A percentile compares a stretch with the other conserved stretches of the same genome.
phyloP scores from a whole-genome alignment of 2,797 vertebrate species.

The Allobates femoralis region DNA sequence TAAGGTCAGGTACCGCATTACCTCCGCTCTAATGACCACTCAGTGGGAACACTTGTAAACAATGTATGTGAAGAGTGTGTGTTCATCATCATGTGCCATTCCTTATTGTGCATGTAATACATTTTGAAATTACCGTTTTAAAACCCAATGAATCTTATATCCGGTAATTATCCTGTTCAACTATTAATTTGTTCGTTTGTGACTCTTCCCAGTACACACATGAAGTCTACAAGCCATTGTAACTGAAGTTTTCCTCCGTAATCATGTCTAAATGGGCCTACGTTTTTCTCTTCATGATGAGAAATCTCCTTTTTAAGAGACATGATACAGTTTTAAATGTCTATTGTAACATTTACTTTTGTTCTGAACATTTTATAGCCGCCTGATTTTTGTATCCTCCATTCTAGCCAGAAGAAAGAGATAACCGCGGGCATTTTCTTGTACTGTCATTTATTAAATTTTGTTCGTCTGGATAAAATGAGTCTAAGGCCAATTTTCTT shows the following conservation, averaged over 20 bases:
- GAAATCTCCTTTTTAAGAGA: background rate
- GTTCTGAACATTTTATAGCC: constrained; percentile 17
- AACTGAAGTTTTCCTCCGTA: background rate
- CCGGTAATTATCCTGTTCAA: too few species aligned
- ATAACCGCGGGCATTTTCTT: constrained; percentile 36
- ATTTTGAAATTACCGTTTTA: too few species aligned
- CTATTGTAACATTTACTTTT: constrained; percentile 10
- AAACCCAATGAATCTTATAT: too few species aligned
- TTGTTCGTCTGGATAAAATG: constrained; percentile 27
- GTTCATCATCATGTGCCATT: too few species aligned
- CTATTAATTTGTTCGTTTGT: background rate
- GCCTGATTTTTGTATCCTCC: constrained; percentile 2
- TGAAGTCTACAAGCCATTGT: background rate
- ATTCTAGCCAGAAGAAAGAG: constrained; percentile 27
- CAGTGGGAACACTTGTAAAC: too few species aligned
- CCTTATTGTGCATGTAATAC: too few species aligned
- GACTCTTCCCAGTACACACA: background rate
- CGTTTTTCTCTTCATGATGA: background rate
- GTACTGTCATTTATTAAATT: constrained; percentile 49
- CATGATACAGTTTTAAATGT: constrained; percentile 20
- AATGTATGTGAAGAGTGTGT: too few species aligned
- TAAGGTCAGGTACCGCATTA: too few species aligned
- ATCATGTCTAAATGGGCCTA: constrained; percentile 7
- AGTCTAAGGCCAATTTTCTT: constrained; percentile 28
- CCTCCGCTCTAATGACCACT: too few species aligned